These are phyloP conservation scores for Lerista edwardsae DNA, from an alignment of 2,797 vertebrate genomes.

Conservation along the genomic window DNA sequence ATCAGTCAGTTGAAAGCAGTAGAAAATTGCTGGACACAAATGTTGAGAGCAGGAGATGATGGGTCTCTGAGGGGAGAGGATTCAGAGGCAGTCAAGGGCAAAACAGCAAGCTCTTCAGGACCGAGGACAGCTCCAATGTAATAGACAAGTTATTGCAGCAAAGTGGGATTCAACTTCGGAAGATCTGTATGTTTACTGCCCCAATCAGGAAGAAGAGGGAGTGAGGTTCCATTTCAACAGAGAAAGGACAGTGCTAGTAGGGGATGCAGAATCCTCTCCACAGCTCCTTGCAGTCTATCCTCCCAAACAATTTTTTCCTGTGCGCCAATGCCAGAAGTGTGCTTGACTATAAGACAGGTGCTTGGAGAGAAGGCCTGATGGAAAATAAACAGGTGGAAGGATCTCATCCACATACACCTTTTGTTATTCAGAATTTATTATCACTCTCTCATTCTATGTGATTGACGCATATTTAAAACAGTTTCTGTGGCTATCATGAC, in stretches of 20 bases:
- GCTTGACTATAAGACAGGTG: background rate
- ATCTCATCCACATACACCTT: no score
- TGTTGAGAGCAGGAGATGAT: background rate
- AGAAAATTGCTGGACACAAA: background rate
- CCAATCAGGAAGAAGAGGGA: background rate
- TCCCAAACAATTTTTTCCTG: background rate
- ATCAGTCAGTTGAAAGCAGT: background rate
- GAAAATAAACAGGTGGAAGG: no score
- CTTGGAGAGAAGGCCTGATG: background rate
- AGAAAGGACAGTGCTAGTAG: background rate
- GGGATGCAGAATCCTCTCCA: background rate
- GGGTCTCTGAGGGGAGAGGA: background rate
- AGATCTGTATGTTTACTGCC: background rate
- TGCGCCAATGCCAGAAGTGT: background rate
- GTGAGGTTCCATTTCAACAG: background rate
- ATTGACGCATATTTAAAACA: no score
- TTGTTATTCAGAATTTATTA: no score
- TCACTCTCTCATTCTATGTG: no score
- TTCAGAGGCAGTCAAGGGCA: background rate
- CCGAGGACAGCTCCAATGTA: no score
- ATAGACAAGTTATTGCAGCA: background rate
- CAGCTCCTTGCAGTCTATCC: background rate
- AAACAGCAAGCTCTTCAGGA: background rate
- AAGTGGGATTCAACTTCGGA: background rate
- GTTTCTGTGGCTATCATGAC: no score